Conservation (phyloP, 1,140 invertebrate species). For the Drosophila busckii region DNA sequence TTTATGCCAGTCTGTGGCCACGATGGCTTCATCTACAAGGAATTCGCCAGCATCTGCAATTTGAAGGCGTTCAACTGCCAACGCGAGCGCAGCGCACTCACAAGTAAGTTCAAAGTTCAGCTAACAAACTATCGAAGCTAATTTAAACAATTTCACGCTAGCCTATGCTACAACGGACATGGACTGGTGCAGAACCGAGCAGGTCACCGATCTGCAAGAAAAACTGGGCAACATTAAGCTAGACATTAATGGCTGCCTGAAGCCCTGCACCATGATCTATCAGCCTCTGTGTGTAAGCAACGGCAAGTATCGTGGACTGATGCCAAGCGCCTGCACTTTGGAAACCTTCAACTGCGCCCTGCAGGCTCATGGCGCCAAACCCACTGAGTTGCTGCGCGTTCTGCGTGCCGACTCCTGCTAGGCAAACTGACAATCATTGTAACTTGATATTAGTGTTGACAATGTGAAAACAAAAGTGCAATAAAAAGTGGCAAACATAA, state of each 20-base stretch:
- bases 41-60: slow-evolving; percentile 60
- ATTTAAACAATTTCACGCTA: too few species aligned
- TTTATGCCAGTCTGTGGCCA: slow-evolving; percentile 59
- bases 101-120: slow-evolving; percentile 30
- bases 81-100: slow-evolving; percentile 34
- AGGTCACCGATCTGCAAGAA: slow-evolving; percentile 46
- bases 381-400: slow-evolving; percentile 32
- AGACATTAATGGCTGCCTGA: slow-evolving; percentile 45
- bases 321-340: slow-evolving; percentile 54
- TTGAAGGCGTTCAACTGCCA: slow-evolving; percentile 60
- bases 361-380: slow-evolving; percentile 15
- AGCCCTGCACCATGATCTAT: slow-evolving; percentile 73
- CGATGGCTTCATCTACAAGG: slow-evolving; percentile 58
- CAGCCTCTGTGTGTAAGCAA: slow-evolving; percentile 67
- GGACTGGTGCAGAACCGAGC: slow-evolving; percentile 67
- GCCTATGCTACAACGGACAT: slow-evolving; percentile 50
- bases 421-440: too few species aligned
- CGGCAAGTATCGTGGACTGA: slow-evolving; percentile 56
- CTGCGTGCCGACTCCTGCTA: slow-evolving; percentile 41
- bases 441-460: background rate
- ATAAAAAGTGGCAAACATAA: too few species aligned
- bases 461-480: too few species aligned
- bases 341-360: slow-evolving; percentile 64
- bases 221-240: slow-evolving; percentile 49
- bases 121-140: background rate